Evolutionary conservation across 2,888 invertebrate species (phyloP), one percentile per base, ranked within the genome.

Genomic region (Habroteleia sp.): DNA sequence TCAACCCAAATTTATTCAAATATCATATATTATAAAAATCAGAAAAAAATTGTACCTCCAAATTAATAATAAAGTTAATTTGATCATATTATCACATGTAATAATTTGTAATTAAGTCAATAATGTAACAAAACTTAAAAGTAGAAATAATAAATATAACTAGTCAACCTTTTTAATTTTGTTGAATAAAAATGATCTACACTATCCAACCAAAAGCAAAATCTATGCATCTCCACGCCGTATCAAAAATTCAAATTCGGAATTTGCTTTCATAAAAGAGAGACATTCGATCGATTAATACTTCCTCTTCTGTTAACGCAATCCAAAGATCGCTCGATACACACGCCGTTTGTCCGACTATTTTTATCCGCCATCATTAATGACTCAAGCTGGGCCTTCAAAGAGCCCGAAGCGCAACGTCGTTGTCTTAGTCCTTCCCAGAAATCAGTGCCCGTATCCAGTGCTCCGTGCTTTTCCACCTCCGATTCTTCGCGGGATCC

Each of bases 331-430:
- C 73, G 82, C 78, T 77, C 80, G 80, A 77, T 77, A 77, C 74
- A 77, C 72, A 76, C 73, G 68, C 69, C 77, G 72, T 66, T 72
- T 56, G 23, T 10, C 25, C 16, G 31, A 29, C 58, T 27, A 71
- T 69, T 71, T 56, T 63, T 58, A 63, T 76, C 60, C 52, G 35
- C 41, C 23, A 42, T 23, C 65, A 69, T 68, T 81, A 84, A 82
- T 82, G 77, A 79, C 69, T 79, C 76, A 69, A 77, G 69, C 76
- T 77, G 82, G 81, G 80, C 81, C 82, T 82, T 83, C 84, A 81
- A 80, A 80, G 80, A 84, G 81, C 81, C 81, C 81, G 81, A 82
- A 81, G 80, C 79, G 78, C 81, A 82, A 74, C 16, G 77, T 76
- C 81, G 78, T 82, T 80, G 83, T 80, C 81, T 82, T 78, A 80